Evolutionary conservation across 2,113 vertebrate genomes (phyloP).

Genomic region (Salvator merianae): DNA sequence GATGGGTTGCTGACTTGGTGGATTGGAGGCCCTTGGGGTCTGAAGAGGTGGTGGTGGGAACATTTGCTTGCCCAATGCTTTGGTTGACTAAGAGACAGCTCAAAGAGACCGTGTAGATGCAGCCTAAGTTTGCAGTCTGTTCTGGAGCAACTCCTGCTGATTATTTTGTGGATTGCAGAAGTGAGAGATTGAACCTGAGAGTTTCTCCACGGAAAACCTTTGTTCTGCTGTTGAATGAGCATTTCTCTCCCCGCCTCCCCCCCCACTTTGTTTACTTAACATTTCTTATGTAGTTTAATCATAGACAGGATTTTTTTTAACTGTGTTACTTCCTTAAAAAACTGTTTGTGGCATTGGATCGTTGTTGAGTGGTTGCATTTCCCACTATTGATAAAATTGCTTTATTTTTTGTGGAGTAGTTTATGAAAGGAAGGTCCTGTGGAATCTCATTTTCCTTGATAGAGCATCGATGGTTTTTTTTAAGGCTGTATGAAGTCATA

Average conservation of each 20-base stretch:
- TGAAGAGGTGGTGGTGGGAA: too few species aligned
- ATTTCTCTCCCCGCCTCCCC: too few species aligned
- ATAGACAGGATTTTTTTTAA: not conserved
- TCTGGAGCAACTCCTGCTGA: not conserved
- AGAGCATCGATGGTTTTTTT: conserved; percentile 58
- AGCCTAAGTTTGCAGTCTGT: too few species aligned
- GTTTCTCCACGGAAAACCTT: not conserved
- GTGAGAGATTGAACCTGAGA: not conserved
- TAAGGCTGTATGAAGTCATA: conserved; percentile 67
- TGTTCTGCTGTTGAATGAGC: not conserved
- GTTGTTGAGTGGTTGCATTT: conserved; percentile 44
- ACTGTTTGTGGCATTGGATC: not conserved
- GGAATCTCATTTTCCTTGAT: conserved; percentile 68
- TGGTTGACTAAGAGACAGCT: too few species aligned
- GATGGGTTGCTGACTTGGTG: too few species aligned
- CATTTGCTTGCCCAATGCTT: too few species aligned
- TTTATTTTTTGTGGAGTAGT: conserved; percentile 61
- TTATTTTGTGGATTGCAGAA: not conserved
- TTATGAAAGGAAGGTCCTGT: conserved; percentile 56
- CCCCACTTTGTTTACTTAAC: not conserved
- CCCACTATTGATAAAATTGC: conserved; percentile 52
- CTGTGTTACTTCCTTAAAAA: rapidly evolving
- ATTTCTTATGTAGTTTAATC: not conserved
- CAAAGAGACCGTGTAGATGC: too few species aligned
- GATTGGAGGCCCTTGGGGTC: too few species aligned